Evolutionary conservation across 2,113 vertebrate species (phyloP), one percentile per base, ranked within the genome.

Genomic region (Globicephala melas): DNA sequence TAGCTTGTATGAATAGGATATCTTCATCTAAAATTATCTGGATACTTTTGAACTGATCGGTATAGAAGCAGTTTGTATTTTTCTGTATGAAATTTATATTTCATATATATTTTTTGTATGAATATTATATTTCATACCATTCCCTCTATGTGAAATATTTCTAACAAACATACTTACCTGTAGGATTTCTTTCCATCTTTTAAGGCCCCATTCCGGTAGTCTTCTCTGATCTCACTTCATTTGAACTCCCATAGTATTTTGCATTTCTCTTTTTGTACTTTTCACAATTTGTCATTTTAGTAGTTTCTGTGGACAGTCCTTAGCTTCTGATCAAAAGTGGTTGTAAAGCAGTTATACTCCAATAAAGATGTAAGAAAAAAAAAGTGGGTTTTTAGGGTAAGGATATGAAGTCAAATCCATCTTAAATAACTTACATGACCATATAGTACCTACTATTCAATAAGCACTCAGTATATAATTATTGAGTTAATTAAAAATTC

Each of bases 11-110:
- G 10, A 83, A 47, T 76, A 80, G 65, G 10, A 62, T 77, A 83
- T 83, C 26, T 93, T 97, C 47, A 96, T 92, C 44, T 81, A 83
- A 88, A 94, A 82, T 90, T 96, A 55, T 96, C 21, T 87, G 96
- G 53, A 58, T 71, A 62, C 26, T 70, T 91, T 95, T 89, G 63
- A 93, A 87, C 26, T 82, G n/a, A 44, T 85, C 94, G 33, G 6
- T 58, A 62, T 81, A 91, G 80, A 73, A 83, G 41, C 28, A 82
- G 7, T 60, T 74, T 91, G 9, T 67, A 23, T 71, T 92, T 95
- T 96, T 91, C 28, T 38, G 17, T 53, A 17, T 53, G 50, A 53
- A 53, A 53, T 53, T 53, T 53, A 53, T 53, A 53, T 53, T 53
- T 53, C 50, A 53, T 53, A 6, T 17, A 53, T 53, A 53, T 53